Evolutionary conservation across 2,113 vertebrate genomes (phyloP).

Genomic region (Laticauda laticaudata): DNA sequence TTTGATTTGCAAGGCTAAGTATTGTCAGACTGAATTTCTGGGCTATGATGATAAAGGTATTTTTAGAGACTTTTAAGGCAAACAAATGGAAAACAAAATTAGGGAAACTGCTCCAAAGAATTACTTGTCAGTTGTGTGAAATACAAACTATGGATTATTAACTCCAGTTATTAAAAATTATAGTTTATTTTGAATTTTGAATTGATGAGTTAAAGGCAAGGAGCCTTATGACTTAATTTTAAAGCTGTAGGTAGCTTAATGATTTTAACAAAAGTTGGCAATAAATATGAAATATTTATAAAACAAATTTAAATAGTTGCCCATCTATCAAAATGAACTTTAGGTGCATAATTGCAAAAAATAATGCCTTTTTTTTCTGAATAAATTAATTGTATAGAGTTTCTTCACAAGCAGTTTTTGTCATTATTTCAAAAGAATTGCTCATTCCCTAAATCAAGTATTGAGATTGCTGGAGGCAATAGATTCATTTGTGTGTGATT

Average conservation of each 20-base stretch:
- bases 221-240: constrained; percentile 1
- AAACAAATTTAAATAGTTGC: not conserved
- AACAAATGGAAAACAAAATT: not conserved
- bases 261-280: not conserved
- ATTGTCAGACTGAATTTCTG: not conserved
- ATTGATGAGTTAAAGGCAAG: constrained; percentile 25
- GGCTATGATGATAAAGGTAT: not conserved
- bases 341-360: not conserved
- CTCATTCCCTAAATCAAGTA: not conserved
- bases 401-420: not conserved
- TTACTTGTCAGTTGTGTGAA: not conserved
- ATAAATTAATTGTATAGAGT: not conserved
- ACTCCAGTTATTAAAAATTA: not conserved
- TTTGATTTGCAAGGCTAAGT: not conserved
- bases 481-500: not conserved
- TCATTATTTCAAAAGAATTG: not conserved
- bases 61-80: not conserved
- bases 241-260: not conserved
- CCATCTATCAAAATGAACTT: not conserved
- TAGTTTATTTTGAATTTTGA: not conserved
- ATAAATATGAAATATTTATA: not conserved
- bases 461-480: not conserved
- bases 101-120: not conserved
- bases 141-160: not conserved
- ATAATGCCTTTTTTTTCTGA: not conserved